These are phyloP conservation scores for Betta splendens DNA, from an alignment of 2,797 vertebrate species.

Conservation along the genomic window DNA sequence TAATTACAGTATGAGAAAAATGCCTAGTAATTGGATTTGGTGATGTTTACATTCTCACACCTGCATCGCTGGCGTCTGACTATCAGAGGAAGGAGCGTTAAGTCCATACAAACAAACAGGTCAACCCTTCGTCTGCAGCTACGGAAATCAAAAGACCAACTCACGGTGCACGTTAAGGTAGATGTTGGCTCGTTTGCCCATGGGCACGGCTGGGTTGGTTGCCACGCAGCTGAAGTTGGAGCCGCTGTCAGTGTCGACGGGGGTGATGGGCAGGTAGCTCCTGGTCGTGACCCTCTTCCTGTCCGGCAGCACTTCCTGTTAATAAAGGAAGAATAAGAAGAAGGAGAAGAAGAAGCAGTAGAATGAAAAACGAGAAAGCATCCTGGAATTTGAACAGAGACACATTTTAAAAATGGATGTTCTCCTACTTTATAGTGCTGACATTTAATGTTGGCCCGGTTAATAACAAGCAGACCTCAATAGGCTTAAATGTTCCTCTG, in stretches of 20 bases:
- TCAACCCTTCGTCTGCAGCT: background rate
- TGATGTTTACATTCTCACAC: too few species aligned
- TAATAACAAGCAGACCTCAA: conserved; percentile 6
- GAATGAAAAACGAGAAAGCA: conserved; percentile 17
- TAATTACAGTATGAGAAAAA: conserved; percentile 11
- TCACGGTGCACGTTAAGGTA: conserved; percentile 93
- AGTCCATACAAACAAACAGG: background rate
- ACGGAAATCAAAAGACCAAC: conserved; percentile 9
- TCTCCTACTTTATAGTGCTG: conserved; percentile 5
- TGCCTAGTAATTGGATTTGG: conserved; percentile 8
- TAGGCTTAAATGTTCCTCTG: background rate
- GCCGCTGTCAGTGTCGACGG: conserved; percentile 88
- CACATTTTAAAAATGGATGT: background rate
- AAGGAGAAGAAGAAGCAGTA: conserved; percentile 6
- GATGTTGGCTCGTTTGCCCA: conserved; percentile 86
- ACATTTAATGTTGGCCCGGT: conserved; percentile 11
- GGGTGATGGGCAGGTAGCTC: conserved; percentile 88
- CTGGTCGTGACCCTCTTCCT: conserved; percentile 91
- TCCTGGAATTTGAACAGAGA: background rate
- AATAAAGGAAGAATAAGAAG: too few species aligned
- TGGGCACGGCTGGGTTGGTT: conserved; percentile 87
- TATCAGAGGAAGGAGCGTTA: too few species aligned
- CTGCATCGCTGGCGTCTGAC: too few species aligned
- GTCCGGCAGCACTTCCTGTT: conserved; percentile 88
- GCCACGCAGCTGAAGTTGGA: conserved; percentile 89